Evolutionary conservation across 2,888 invertebrate genomes (phyloP).

Genomic region (Syrista parreyssii): DNA sequence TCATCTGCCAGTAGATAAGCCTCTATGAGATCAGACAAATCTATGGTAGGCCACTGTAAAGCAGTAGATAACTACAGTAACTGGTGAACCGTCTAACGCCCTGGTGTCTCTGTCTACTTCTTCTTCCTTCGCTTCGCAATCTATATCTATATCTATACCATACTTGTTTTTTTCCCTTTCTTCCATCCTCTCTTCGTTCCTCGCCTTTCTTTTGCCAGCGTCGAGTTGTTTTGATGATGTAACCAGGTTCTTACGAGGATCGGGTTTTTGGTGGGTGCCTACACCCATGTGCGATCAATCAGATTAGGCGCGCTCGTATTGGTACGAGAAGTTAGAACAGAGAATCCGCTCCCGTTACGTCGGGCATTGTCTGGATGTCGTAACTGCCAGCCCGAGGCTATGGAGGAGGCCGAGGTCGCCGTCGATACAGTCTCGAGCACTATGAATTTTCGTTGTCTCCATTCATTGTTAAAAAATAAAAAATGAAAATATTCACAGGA

Average conservation of each 20-base stretch:
- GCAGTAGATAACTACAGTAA: background rate
- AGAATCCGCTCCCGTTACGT: constrained; percentile 8
- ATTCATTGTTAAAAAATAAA: background rate
- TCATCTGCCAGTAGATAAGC: background rate
- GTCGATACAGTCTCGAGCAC: background rate
- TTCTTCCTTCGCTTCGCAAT: background rate
- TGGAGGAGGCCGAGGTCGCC: background rate
- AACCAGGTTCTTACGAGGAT: background rate
- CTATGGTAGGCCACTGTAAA: background rate
- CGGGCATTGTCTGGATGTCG: constrained; percentile 5
- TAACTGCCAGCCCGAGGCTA: background rate
- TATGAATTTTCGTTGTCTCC: background rate
- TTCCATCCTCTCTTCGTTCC: background rate
- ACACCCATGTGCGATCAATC: constrained; percentile 2
- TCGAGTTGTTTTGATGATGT: background rate
- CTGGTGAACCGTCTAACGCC: background rate
- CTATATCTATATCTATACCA: background rate
- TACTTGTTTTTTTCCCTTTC: background rate
- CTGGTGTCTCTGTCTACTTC: background rate
- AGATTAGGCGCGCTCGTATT: background rate
- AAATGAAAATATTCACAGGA: background rate
- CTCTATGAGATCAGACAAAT: background rate
- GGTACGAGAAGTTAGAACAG: background rate
- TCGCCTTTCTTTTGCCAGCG: background rate
- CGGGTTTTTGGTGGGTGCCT: background rate